Conservation (phyloP, 2,888 invertebrate genomes). For the Cheilosia vulpina region DNA sequence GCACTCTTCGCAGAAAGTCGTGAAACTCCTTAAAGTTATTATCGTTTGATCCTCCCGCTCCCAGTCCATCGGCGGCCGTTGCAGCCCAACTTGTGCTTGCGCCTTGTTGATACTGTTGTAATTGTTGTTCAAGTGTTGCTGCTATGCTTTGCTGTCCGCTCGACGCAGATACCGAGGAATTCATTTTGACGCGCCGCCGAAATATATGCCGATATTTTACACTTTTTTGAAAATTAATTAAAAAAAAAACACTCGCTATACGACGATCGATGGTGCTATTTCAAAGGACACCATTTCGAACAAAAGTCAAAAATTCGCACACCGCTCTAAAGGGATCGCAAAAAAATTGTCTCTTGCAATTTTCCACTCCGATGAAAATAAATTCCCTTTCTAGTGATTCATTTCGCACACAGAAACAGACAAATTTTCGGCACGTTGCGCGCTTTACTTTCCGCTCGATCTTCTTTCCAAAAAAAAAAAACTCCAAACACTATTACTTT, state of each 20-base stretch:
- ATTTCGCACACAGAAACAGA: conserved; percentile 3
- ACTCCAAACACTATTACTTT: neutral
- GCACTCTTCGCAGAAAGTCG: conserved; percentile 79
- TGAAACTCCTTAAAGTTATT: conserved; percentile 78
- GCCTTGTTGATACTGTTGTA: conserved; percentile 32
- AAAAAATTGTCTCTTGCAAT: neutral
- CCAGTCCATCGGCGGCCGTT: conserved; percentile 12
- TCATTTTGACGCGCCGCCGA: conserved; percentile 12
- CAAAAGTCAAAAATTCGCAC: neutral
- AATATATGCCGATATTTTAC: neutral
- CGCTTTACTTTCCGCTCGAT: neutral
- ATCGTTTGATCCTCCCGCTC: conserved; percentile 34
- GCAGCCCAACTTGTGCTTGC: neutral
- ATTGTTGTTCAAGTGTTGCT: conserved; percentile 21
- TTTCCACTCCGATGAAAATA: neutral
- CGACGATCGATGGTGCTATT: neutral
- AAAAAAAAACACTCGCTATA: no score
- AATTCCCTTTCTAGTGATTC: conserved; percentile 14
- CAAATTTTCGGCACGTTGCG: neutral
- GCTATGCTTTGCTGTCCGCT: conserved; percentile 8
- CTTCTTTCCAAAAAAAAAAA: no score
- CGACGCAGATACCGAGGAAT: conserved; percentile 1
- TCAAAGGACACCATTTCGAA: conserved; percentile 8
- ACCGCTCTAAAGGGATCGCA: neutral
- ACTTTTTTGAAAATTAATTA: no score